Evolutionary conservation across 2,888 invertebrate species (phyloP).

Genomic region (Synanthedon tipuliformis): DNA sequence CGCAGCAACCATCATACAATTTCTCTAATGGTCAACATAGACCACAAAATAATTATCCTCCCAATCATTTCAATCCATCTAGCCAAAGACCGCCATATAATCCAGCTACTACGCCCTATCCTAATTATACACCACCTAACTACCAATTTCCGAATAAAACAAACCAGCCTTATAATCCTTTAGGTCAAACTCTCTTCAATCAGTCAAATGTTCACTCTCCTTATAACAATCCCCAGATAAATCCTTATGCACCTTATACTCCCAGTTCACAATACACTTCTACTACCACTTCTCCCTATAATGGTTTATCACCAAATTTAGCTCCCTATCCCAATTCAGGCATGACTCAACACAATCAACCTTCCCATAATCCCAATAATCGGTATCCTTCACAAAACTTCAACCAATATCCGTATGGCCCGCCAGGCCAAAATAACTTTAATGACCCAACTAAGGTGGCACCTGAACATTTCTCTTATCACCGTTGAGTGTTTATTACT

Average conservation of each 20-base stretch:
- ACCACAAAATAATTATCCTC: conserved; percentile 1
- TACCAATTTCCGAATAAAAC: background rate
- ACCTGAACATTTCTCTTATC: conserved; percentile 21
- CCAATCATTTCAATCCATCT: conserved; percentile 1
- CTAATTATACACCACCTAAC: conserved; percentile 1
- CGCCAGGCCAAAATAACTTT: conserved; percentile 8
- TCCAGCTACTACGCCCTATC: background rate
- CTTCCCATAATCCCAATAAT: conserved; percentile 2
- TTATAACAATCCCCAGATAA: background rate
- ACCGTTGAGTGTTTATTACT: background rate
- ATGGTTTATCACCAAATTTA: background rate
- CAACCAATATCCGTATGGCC: conserved; percentile 6
- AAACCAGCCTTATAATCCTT: background rate
- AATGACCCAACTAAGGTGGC: conserved; percentile 21
- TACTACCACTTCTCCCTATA: background rate
- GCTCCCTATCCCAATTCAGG: background rate
- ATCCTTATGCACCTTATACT: background rate
- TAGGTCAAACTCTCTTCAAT: background rate
- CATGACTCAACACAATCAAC: background rate
- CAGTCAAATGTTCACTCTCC: background rate
- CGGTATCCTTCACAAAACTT: conserved; percentile 6
- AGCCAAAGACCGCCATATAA: conserved; percentile 2
- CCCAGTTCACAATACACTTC: background rate
- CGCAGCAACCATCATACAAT: background rate
- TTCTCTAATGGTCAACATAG: conserved; percentile 2